Conservation (phyloP, 2,797 vertebrate genomes). For the Varecia variegata region DNA sequence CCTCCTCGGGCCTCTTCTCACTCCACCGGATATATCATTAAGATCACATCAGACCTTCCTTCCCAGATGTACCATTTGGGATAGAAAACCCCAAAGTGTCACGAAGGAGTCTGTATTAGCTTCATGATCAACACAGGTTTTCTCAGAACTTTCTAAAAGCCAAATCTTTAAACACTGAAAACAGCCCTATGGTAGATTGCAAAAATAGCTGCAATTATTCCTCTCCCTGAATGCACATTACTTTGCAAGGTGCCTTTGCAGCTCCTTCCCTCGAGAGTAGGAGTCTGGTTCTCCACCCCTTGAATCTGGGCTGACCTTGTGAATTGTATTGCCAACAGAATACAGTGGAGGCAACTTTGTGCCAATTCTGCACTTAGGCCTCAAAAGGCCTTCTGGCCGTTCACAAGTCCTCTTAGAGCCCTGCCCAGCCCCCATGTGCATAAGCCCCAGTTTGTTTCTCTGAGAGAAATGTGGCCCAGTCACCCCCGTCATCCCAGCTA, state of each 20-base stretch:
- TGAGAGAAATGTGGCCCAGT: background rate
- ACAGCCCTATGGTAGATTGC: background rate
- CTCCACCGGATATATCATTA: background rate
- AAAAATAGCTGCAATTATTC: background rate
- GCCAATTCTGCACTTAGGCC: background rate
- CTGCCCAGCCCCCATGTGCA: background rate
- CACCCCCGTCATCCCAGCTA: background rate
- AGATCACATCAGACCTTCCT: background rate
- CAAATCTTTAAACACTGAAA: background rate
- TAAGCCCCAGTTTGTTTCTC: background rate
- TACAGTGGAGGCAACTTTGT: background rate
- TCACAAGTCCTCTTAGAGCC: background rate
- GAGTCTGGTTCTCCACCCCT: background rate
- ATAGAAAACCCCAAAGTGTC: background rate
- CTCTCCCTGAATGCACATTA: background rate
- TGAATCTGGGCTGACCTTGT: background rate
- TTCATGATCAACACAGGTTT: background rate
- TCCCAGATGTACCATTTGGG: background rate
- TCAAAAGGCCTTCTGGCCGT: background rate
- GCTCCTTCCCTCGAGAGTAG: background rate
- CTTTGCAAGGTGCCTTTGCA: background rate
- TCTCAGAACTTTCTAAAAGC: background rate
- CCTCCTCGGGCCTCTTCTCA: background rate
- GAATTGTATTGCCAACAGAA: background rate
- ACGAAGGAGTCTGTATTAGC: background rate